Evolutionary conservation across 2,113 vertebrate species (phyloP), one percentile per base, ranked within the genome.

Genomic region (Chionomys nivalis): DNA sequence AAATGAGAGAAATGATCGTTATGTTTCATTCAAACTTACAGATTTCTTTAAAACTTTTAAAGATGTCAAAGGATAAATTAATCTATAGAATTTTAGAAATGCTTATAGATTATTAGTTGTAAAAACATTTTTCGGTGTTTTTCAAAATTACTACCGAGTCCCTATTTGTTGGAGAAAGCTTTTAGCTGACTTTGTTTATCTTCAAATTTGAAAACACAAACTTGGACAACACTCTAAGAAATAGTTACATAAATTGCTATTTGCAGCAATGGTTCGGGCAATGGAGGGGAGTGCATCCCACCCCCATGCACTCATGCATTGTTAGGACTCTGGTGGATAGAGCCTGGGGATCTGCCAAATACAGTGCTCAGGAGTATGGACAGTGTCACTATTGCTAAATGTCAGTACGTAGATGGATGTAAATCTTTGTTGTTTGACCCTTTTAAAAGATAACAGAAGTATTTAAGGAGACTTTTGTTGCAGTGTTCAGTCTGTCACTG

Each of bases 1-100:
- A 75, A 82, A 95, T 94, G 89, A 97, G 61, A 96, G 39, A 52
- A 77, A 31, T 91, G 63, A 87, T 42, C 68, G 44, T 94, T 83
- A 83, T 82, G 72, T 90, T 89, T 81, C 31, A 93, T 86, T 81
- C 28, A 72, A 23, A 86, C 24, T 90, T 94, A 39, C 9, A 94
- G 9, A 13, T 65, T 88, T 94, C 63, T 31, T 28, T 65, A 47
- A 92, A 96, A 81, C 58, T 65, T 92, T 72, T 92, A 95, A 93
- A 94, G 78, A 81, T 77, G 44, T 85, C 75, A 87, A 42, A 94
- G 49, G 52, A 76, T 83, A 52, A 96, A 72, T 90, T 86, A 90
- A 83, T n/a, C 58, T 65, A 24, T 42, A 82, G 36, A 16, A 24
- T 90, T 1, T 89, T 87, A 70, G 91, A 94, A 96, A 63, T 91